Base-by-base conservation (phyloP, 2,888 invertebrate genomes). In the Limnephilus lunatus region DNA sequence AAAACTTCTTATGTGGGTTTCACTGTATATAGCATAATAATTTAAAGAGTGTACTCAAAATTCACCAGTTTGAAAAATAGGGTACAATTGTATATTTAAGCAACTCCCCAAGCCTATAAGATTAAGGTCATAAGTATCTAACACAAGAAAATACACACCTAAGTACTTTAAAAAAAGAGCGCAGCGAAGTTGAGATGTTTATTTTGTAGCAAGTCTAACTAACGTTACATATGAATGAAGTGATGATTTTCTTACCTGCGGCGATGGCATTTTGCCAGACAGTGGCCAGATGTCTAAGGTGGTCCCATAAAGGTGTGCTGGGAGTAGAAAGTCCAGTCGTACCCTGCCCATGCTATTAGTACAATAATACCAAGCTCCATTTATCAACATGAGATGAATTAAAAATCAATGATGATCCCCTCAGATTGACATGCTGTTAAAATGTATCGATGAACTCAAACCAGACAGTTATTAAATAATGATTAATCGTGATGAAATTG, bases 311-410 rank as follows among this genome's bases (percentile, higher is more conserved):
- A 95, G 96, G 94, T 87, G 94, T 92, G 91, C 92, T 91, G 85
- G 90, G 95, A 95, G 94, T 94, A 91, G 94, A 94, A 85, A 94
- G 94, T 92, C 95, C 95, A 94, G 95, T 95, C 94, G 95, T 95
- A 95, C 95, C 95, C 95, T 95, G 95, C 95, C 96, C 97, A 96
- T 97, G 97, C 97, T 97, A 96, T 97, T 97, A 97, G 97, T 97
- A 95, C 94, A 95, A 95, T 94, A 95, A 93, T 93, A 92, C 92
- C 93, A 92, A 94, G 93, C 93, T 93, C 93, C 93, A 91, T 92
- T 88, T 91, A 88, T 88, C 39, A 88, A 91, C 83, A 91, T 83
- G 48, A 81, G 44, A 82, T 91, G 82, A 53, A 91, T 86, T 83
- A 86, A 86, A 87, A 31, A 31, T 85, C 31, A 68, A 48, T 68